A percentile compares a stretch with the other conserved stretches of the same genome.
These are phyloP conservation scores for Passer montanus DNA, from an alignment of 2,113 vertebrate species.

Conservation along the genomic window DNA sequence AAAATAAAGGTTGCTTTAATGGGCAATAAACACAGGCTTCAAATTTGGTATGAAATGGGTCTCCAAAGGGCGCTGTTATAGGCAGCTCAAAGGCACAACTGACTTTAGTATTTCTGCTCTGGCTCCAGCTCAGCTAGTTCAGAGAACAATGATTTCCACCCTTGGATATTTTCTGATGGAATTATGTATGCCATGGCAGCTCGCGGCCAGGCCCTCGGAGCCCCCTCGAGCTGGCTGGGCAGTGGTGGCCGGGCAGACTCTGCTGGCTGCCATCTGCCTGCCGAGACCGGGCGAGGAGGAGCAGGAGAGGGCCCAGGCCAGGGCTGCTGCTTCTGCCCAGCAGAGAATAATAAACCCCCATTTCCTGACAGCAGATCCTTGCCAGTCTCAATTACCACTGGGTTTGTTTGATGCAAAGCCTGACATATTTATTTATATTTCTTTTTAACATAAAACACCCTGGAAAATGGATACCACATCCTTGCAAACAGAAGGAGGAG, in stretches of 20 bases:
- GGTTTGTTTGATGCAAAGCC: conserved; percentile 21
- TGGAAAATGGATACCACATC: conserved; percentile 34
- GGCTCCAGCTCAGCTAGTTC: conserved; percentile 78
- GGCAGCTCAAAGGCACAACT: conserved; percentile 83
- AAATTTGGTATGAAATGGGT: conserved; percentile 89
- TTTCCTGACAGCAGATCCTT: conserved; percentile 10
- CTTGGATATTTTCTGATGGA: conserved; percentile 76
- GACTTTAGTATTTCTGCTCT: conserved; percentile 78
- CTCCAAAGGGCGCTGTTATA: conserved; percentile 84
- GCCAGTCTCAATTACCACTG: conserved; percentile 2
- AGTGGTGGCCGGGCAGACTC: conserved; percentile 7
- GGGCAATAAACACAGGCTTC: conserved; percentile 92
- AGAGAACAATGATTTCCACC: conserved; percentile 82
- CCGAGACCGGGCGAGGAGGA: background rate
- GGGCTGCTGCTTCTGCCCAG: background rate
- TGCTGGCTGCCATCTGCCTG: background rate
- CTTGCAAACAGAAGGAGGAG: background rate
- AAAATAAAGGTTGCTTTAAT: conserved; percentile 96
- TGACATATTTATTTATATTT: conserved; percentile 11
- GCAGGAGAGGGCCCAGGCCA: background rate
- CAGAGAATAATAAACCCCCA: background rate
- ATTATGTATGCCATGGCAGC: conserved; percentile 69
- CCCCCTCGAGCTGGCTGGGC: conserved; percentile 56
- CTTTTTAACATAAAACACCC: background rate
- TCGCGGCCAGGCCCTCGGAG: conserved; percentile 28